These are phyloP conservation scores for Zygothrica quintamaculata DNA, from an alignment of 2,888 invertebrate genomes.

Conservation along the genomic window DNA sequence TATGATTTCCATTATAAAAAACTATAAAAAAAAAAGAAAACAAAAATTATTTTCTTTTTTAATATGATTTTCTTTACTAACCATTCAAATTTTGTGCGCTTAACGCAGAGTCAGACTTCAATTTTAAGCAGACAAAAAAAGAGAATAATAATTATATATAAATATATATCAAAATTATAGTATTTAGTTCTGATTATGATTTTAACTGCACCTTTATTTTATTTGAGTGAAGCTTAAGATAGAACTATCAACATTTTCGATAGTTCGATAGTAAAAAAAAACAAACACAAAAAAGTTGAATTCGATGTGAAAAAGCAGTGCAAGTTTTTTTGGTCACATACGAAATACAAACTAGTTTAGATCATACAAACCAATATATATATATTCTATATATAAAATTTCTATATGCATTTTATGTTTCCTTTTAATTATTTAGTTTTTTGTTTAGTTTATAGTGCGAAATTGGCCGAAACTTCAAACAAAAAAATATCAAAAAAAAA, in stretches of 20 bases:
- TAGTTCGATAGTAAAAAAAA: too few species aligned
- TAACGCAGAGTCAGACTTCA: conserved; percentile 30
- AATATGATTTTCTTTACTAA: conserved; percentile 63
- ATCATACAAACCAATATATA: conserved; percentile 3
- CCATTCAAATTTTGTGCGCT: conserved; percentile 35
- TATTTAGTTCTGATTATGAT: conserved; percentile 44
- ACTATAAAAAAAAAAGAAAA: conserved; percentile 1
- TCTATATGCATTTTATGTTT: conserved; percentile 24
- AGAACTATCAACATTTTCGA: conserved; percentile 26
- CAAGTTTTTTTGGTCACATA: conserved; percentile 82
- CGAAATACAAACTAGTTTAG: conserved; percentile 25
- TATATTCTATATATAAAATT: conserved; percentile 8
- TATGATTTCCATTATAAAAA: conserved; percentile 44
- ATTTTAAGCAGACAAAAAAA: background rate
- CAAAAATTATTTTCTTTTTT: conserved; percentile 22
- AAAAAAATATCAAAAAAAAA: conserved; percentile 26
- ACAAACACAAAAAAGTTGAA: conserved; percentile 42
- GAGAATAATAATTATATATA: conserved; percentile 5
- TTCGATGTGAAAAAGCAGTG: conserved; percentile 81
- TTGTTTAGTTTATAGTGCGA: conserved; percentile 80
- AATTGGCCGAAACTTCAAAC: conserved; percentile 58
- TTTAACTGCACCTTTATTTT: conserved; percentile 71
- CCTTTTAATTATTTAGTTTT: conserved; percentile 49
- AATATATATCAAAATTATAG: conserved; percentile 13
- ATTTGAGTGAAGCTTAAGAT: conserved; percentile 44